Percentiles rank a stretch among this genome's conserved stretches.
These are phyloP conservation scores for Cynodonichthys magdalenae DNA, from an alignment of 2,797 vertebrate species.

Conservation along the genomic window DNA sequence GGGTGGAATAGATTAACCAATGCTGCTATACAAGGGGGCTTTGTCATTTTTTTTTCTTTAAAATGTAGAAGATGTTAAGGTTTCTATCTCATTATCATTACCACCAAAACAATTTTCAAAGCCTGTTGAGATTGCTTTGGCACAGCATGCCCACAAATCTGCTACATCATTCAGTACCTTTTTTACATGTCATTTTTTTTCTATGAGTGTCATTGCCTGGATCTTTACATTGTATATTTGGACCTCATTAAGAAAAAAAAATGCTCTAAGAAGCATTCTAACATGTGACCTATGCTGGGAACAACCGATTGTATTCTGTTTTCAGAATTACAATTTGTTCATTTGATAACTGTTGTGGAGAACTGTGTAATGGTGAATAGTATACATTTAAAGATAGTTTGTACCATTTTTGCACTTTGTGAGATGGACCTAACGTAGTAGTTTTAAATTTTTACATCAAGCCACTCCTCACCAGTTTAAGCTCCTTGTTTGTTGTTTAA, in stretches of 20 bases:
- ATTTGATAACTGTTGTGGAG: constrained; percentile 50
- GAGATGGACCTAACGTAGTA: constrained; percentile 31
- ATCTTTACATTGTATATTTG: constrained; percentile 8
- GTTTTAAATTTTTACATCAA: constrained; percentile 39
- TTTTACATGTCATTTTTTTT: constrained; percentile 22
- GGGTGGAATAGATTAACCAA: constrained; percentile 72
- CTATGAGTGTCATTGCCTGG: constrained; percentile 12
- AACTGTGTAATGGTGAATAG: too few species aligned
- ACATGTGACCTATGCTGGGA: constrained; percentile 16
- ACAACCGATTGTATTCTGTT: constrained; percentile 15
- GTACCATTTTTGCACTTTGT: constrained; percentile 25
- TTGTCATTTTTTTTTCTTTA: constrained; percentile 51
- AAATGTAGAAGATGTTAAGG: constrained; percentile 41
- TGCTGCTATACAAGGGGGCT: constrained; percentile 42
- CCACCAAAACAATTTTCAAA: constrained; percentile 45
- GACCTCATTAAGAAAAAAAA: constrained; percentile 12
- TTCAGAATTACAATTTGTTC: constrained; percentile 49
- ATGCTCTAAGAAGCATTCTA: constrained; percentile 21
- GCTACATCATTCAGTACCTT: constrained; percentile 24
- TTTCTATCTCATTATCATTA: constrained; percentile 59
- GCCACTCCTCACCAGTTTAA: constrained; percentile 36
- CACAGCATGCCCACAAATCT: constrained; percentile 29
- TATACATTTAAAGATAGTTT: constrained; percentile 17
- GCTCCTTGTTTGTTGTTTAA: constrained; percentile 59
- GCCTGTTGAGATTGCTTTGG: constrained; percentile 32